Conservation (phyloP, 2,888 invertebrate genomes). For the Aethes cnicana region DNA sequence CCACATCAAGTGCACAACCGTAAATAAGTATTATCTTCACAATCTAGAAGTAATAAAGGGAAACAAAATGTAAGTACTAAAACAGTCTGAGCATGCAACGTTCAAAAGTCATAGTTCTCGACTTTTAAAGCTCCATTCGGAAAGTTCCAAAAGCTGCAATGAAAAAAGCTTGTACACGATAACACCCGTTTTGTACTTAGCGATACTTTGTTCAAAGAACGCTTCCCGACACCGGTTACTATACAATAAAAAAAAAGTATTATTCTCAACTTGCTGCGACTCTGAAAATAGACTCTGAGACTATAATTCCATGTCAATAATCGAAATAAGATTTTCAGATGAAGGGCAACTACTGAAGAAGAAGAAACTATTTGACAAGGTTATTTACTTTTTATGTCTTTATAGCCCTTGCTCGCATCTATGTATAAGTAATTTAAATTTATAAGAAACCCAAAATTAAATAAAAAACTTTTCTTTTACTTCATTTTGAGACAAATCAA, state of each 20-base stretch:
- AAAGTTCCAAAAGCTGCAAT: slow-evolving; percentile 21
- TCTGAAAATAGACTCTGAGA: too few species aligned
- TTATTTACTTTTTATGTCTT: too few species aligned
- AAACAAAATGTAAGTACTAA: neutral
- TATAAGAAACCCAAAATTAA: too few species aligned
- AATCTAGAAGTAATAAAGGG: neutral
- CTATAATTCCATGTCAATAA: too few species aligned
- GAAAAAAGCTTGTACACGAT: slow-evolving; percentile 17
- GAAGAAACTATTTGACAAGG: too few species aligned
- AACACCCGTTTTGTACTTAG: slow-evolving; percentile 20
- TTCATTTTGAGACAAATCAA: too few species aligned
- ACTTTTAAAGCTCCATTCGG: slow-evolving; percentile 17
- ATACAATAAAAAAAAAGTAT: neutral
- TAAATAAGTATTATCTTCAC: neutral
- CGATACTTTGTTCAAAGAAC: slow-evolving; percentile 14
- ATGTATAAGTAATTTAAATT: too few species aligned
- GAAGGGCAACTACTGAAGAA: too few species aligned
- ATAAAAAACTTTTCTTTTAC: too few species aligned
- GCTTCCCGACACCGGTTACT: neutral
- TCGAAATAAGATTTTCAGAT: too few species aligned
- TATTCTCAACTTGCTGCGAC: neutral
- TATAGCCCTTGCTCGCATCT: too few species aligned
- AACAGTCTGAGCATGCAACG: slow-evolving; percentile 2
- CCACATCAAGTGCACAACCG: neutral
- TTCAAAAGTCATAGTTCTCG: slow-evolving; percentile 17